These are phyloP conservation scores for Porites lobata DNA, from an alignment of 92 coral and sea anemone species.

Conservation along the genomic window DNA sequence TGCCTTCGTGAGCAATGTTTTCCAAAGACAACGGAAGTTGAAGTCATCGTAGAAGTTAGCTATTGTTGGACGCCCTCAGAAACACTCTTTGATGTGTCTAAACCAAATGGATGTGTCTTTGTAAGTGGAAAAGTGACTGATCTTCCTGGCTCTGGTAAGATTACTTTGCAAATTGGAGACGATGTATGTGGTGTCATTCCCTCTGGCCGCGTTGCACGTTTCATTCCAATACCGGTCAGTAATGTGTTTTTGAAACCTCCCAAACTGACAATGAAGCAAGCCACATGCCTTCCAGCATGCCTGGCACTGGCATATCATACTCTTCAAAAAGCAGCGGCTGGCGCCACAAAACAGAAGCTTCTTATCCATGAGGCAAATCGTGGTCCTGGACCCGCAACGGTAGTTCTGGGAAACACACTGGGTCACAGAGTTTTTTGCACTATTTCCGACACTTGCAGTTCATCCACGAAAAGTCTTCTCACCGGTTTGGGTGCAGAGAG, in stretches of 20 bases:
- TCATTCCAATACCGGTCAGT: background rate
- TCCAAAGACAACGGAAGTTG: background rate
- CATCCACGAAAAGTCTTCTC: constrained; percentile 8
- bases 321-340: constrained; percentile 34
- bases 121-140: constrained; percentile 34
- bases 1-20: constrained; percentile 30
- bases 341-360: background rate
- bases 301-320: constrained; percentile 61
- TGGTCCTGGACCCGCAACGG: constrained; percentile 67
- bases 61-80: constrained; percentile 28
- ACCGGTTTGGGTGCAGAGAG: constrained; percentile 43
- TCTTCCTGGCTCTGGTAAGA: background rate
- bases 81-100: constrained; percentile 15
- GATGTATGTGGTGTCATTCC: constrained; percentile 57
- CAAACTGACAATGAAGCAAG: constrained; percentile 44
- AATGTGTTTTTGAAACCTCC: constrained; percentile 51
- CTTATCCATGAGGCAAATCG: constrained; percentile 69
- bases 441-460: constrained; percentile 20
- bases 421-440: constrained; percentile 70
- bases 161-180: constrained; percentile 31
- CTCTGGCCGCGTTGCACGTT: constrained; percentile 48
- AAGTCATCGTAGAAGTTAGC: constrained; percentile 18
- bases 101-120: constrained; percentile 36
- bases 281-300: constrained; percentile 62
- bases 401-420: constrained; percentile 51